Evolutionary conservation across 2,888 invertebrate species (phyloP), one percentile per base, ranked within the genome.

Genomic region (Sialis lutaria): DNA sequence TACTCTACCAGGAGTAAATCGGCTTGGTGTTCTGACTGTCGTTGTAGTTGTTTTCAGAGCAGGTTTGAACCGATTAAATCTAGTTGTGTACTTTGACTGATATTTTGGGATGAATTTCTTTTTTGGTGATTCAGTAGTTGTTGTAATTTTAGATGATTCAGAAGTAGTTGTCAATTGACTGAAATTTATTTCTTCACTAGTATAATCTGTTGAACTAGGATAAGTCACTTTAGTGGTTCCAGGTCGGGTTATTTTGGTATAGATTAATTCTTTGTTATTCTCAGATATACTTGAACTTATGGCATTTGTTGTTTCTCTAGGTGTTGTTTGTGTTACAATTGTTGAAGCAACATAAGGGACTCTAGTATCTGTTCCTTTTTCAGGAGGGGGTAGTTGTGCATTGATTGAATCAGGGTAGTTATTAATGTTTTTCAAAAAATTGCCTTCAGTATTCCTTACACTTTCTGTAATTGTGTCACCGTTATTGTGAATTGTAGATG

Each of bases 361-460:
- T 9, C 54, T 53, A 10, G 56, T 53, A 49, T 61, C 58, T 35
- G 53, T 53, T 44, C 57, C 54, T 47, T 54, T 50, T n/a, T 55
- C 55, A 41, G 64, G 58, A 46, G 62, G 58, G 46, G 62, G 63
- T 45, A 64, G 48, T 53, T 65, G 67, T 33, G 63, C 60, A 51
- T 59, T 61, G 44, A 61, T 58, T 5, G 61, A 58, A 50, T 59
- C 56, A 44, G 55, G 60, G 4, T 22, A 31, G 13, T 42, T 42
- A 6, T 42, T 31, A 30, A 30, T n/a, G 22, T 5, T 31, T 6
- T 10, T 6, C 9, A 30, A 13, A 4, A n/a, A 31, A 4, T 13
- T 30, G n/a, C n/a, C 12, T 10, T 37, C 37, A 5, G 37, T 37
- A 10, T 37, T 37, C 6, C 12, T 10, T 42, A 30, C 10, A 9